Base-by-base conservation (phyloP, 2,113 vertebrate species). In the Antennarius striatus region DNA sequence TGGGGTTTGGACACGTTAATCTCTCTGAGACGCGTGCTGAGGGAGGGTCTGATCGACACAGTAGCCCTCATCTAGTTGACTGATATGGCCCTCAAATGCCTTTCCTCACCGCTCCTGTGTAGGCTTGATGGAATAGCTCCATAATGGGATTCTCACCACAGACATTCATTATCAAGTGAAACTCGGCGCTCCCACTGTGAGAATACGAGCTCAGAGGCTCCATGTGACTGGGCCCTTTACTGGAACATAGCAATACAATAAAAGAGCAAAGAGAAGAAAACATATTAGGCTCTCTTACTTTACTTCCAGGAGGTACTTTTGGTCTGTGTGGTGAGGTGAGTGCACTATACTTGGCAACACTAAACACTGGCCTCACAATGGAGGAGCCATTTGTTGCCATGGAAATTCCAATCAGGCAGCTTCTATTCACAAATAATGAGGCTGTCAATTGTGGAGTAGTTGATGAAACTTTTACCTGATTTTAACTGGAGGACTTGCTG, bases 91-190 rank as follows among this genome's bases (percentile, higher is more conserved):
- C 67, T 68, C 81, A 77, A 81, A 83, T 85, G 75, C 65, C 79
- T 71, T 10, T 40, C n/a, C 49, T 80, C 73, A 48, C 69, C 42
- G 63, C 72, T 45, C 71, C 82, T 80, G 73, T 81, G 75, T 71
- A 77, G 75, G 67, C 73, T 84, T 88, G 88, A 88, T 91, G 86
- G 83, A 88, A 79, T 59, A 72, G 75, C 50, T 22, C 75, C 84
- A 87, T 91, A 89, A 89, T 91, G 90, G 88, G 85, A 82, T 86
- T 82, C 87, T 88, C 85, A 90, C 90, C 90, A 90, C 90, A 91
- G 81, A 90, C 87, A 83, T 86, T 91, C 88, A 91, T 91, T 90
- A 91, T 87, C 79, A 90, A 85, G 84, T 49, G 66, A 79, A 77
- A 82, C 72, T 73, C 59, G 1, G 56, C 30, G 62, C 74, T 83